A percentile compares a stretch with the other conserved stretches of the same genome.
Evolutionary conservation across 2,113 vertebrate genomes (phyloP).

Genomic region (Chiloscyllium plagiosum): DNA sequence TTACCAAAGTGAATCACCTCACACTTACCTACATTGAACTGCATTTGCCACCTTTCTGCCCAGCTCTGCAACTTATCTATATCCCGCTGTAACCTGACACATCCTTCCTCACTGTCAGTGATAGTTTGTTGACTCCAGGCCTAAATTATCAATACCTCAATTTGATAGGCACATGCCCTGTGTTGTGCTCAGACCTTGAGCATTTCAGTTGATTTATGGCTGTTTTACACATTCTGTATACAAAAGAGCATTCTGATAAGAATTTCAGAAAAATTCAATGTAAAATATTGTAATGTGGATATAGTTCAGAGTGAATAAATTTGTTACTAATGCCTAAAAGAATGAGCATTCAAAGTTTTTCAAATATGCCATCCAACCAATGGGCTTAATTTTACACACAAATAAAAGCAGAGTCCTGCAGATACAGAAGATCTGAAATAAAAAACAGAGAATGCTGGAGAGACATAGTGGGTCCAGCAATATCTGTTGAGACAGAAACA

Average conservation of each 20-base stretch:
- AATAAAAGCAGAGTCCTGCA: too few species aligned
- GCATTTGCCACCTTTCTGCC: too few species aligned
- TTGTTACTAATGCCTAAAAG: not conserved
- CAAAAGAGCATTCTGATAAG: not conserved
- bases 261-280: not conserved
- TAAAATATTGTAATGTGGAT: not conserved
- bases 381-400: not conserved
- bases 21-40: too few species aligned
- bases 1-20: too few species aligned
- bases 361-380: not conserved
- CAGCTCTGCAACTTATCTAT: too few species aligned
- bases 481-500: too few species aligned
- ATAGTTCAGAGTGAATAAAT: not conserved
- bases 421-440: too few species aligned
- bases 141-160: not conserved
- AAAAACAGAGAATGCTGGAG: too few species aligned
- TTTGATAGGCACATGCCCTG: not conserved
- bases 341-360: not conserved
- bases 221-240: not conserved
- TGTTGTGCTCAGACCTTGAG: not conserved
- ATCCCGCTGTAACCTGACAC: too few species aligned
- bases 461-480: too few species aligned
- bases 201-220: not conserved
- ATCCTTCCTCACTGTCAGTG: too few species aligned
- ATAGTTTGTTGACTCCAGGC: not conserved